Conservation (phyloP, 2,113 vertebrate species). For the Columba livia region DNA sequence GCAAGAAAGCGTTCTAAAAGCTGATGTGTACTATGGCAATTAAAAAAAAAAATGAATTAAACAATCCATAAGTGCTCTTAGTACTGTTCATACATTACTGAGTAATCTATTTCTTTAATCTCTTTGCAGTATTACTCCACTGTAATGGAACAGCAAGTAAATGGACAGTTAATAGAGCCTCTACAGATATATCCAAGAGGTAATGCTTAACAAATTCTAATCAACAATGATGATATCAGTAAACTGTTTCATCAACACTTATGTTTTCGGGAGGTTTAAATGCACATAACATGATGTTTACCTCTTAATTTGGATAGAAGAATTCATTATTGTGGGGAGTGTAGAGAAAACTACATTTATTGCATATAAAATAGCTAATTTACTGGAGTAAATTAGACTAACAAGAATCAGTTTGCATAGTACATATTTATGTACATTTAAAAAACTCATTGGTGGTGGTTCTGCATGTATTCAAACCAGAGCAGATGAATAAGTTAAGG, state of each 20-base stretch:
- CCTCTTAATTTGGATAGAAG: conserved; percentile 63
- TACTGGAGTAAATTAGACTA: conserved; percentile 74
- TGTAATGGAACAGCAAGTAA: conserved; percentile 94
- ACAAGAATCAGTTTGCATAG: conserved; percentile 66
- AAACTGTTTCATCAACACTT: conserved; percentile 62
- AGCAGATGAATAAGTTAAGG: conserved; percentile 54
- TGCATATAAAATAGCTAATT: conserved; percentile 72
- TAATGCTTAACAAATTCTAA: conserved; percentile 74
- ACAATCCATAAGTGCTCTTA: neutral
- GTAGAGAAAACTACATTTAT: conserved; percentile 62
- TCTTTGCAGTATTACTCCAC: conserved; percentile 93
- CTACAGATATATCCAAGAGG: conserved; percentile 96
- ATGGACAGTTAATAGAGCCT: conserved; percentile 92
- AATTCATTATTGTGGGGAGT: conserved; percentile 57
- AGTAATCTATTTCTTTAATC: conserved; percentile 60
- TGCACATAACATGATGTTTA: conserved; percentile 60
- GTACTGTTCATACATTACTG: conserved; percentile 36
- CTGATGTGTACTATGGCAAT: neutral
- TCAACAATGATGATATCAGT: conserved; percentile 57
- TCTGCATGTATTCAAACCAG: conserved; percentile 13
- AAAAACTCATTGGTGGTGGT: conserved; percentile 43
- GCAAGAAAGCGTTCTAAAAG: neutral
- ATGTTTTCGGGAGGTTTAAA: conserved; percentile 68
- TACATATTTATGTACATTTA: conserved; percentile 55
- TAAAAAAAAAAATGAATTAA: neutral